These are phyloP conservation scores for Gila orcuttii DNA, from an alignment of 2,113 vertebrate genomes.

Conservation along the genomic window DNA sequence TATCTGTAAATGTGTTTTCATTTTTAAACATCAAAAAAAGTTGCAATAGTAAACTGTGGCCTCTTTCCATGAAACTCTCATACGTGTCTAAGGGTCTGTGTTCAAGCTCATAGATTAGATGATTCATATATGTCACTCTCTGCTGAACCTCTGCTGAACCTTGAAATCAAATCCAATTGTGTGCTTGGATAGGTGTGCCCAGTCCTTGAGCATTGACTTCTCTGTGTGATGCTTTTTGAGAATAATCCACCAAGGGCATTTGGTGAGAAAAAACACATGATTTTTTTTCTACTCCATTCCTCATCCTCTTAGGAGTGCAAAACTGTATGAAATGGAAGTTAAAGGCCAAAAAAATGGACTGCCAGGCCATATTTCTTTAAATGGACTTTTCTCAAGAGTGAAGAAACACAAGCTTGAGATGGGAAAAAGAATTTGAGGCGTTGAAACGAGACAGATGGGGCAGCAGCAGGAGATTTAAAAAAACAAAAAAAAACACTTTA, in stretches of 20 bases:
- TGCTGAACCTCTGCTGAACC: slow-evolving; percentile 67
- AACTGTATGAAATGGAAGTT: slow-evolving; percentile 75
- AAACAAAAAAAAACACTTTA: background rate
- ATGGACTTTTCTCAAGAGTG: slow-evolving; percentile 59
- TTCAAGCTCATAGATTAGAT: slow-evolving; percentile 64
- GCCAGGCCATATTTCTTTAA: slow-evolving; percentile 70
- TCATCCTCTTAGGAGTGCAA: slow-evolving; percentile 74
- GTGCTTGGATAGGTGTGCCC: slow-evolving; percentile 43
- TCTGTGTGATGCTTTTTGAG: slow-evolving; percentile 38
- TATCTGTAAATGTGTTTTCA: background rate
- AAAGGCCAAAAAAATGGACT: slow-evolving; percentile 72
- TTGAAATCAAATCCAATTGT: slow-evolving; percentile 72
- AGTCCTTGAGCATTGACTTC: slow-evolving; percentile 45
- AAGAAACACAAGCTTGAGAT: slow-evolving; percentile 11
- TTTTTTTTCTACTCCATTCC: slow-evolving; percentile 59
- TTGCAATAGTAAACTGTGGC: slow-evolving; percentile 4
- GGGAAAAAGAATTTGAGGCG: background rate
- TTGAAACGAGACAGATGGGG: background rate
- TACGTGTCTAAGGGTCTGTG: slow-evolving; percentile 47
- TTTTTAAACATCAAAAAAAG: background rate
- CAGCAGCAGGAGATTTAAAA: background rate
- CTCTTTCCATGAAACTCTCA: slow-evolving; percentile 30
- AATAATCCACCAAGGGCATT: slow-evolving; percentile 39
- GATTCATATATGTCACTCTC: slow-evolving; percentile 60
- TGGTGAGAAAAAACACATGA: slow-evolving; percentile 21